Percentiles rank a stretch among this genome's conserved stretches.
Conservation (phyloP, 2,888 invertebrate species). For the Agapostemon virescens region DNA sequence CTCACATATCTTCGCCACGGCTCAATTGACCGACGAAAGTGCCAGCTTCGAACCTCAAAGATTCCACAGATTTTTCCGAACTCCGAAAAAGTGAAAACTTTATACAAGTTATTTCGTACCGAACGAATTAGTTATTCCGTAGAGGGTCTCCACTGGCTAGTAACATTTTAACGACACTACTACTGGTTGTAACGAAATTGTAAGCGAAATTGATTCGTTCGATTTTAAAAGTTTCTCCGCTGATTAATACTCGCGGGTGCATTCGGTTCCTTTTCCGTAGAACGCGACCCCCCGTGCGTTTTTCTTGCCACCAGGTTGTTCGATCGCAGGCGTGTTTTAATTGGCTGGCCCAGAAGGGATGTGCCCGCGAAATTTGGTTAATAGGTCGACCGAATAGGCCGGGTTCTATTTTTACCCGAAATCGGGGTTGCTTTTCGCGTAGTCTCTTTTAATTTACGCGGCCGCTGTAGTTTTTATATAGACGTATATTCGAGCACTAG, state of each 20-base stretch:
- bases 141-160: no score
- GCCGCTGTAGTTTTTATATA: conserved; percentile 13
- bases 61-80: not conserved
- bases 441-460: conserved; percentile 17
- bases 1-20: not conserved
- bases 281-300: not conserved
- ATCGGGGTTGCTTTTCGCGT: conserved; percentile 8
- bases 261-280: not conserved
- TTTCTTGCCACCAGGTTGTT: not conserved
- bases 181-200: not conserved
- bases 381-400: not conserved
- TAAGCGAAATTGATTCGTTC: no score
- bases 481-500: conserved; percentile 26
- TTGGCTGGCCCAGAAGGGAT: conserved; percentile 1
- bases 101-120: not conserved
- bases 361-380: conserved; percentile 1
- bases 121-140: not conserved
- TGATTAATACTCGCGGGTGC: not conserved
- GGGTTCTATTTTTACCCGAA: conserved; percentile 9
- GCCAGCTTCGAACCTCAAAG: not conserved
- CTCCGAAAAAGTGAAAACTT: not conserved
- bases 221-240: no score
- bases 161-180: no score
- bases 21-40: not conserved
- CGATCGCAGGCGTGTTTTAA: conserved; percentile 14